A percentile compares a stretch with the other conserved stretches of the same genome.
Evolutionary conservation across 2,113 vertebrate genomes (phyloP).

Genomic region (Strigops habroptila): DNA sequence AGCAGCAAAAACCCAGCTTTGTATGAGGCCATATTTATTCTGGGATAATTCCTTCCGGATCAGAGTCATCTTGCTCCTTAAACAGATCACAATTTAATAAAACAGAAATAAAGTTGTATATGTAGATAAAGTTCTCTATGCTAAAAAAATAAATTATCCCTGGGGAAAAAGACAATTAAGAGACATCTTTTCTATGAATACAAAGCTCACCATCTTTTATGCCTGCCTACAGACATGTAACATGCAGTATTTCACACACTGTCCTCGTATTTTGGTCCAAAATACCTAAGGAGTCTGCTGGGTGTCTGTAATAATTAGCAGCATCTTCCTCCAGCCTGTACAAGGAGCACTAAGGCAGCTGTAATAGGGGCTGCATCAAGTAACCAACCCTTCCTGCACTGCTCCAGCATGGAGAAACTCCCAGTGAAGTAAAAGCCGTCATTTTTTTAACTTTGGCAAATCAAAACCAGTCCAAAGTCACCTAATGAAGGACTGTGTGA

Average conservation of each 20-base stretch:
- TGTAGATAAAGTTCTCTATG: background rate
- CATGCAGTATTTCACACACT: background rate
- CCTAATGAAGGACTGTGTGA: background rate
- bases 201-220: background rate
- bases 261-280: background rate
- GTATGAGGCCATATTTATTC: background rate
- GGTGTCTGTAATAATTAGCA: background rate
- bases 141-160: background rate
- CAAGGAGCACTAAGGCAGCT: background rate
- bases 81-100: background rate
- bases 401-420: background rate
- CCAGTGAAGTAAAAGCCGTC: background rate
- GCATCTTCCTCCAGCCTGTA: background rate
- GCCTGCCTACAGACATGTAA: background rate
- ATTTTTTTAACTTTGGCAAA: background rate
- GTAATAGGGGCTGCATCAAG: background rate
- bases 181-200: background rate
- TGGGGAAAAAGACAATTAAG: background rate
- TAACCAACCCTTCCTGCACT: background rate
- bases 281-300: background rate
- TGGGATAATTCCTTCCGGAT: background rate
- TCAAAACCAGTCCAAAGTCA: background rate
- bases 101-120: background rate
- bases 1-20: background rate
- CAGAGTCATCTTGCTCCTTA: background rate